These are phyloP conservation scores for Sinonovacula constricta DNA, from an alignment of 1,140 invertebrate genomes.

Conservation along the genomic window DNA sequence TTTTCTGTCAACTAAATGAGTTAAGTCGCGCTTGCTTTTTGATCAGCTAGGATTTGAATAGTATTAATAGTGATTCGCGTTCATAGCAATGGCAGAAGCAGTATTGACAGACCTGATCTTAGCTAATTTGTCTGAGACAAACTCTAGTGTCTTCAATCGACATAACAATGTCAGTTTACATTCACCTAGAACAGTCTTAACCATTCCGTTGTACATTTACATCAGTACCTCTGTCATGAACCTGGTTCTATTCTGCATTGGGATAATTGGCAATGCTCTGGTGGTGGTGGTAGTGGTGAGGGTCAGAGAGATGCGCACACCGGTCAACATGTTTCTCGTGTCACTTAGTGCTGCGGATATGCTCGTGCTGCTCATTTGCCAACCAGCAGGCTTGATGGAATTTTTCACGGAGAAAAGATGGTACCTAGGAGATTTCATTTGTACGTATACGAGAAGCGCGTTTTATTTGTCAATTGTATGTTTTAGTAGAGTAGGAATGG, in stretches of 20 bases:
- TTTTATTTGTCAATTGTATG: too few species aligned
- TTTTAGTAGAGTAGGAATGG: too few species aligned
- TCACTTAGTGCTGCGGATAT: constrained; percentile 62
- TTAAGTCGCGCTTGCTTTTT: too few species aligned
- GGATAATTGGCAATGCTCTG: constrained; percentile 92
- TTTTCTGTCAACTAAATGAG: too few species aligned
- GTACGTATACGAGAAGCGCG: constrained; percentile 56
- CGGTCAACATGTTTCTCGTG: constrained; percentile 93
- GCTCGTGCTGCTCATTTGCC: constrained; percentile 58
- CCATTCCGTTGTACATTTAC: constrained; percentile 88
- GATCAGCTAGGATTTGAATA: too few species aligned
- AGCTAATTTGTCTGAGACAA: too few species aligned
- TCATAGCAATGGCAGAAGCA: too few species aligned
- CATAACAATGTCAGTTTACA: too few species aligned
- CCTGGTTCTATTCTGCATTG: constrained; percentile 89
- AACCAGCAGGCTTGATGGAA: constrained; percentile 58
- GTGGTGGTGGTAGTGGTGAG: constrained; percentile 95
- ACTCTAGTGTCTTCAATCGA: too few species aligned
- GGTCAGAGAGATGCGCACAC: constrained; percentile 95
- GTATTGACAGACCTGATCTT: too few species aligned
- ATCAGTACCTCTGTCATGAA: constrained; percentile 90
- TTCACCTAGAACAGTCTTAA: too few species aligned
- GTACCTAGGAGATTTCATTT: constrained; percentile 58
- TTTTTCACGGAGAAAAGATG: constrained; percentile 62
- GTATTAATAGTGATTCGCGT: too few species aligned